Evolutionary conservation across 2,113 vertebrate genomes (phyloP).

Genomic region (Stictonetta naevosa): DNA sequence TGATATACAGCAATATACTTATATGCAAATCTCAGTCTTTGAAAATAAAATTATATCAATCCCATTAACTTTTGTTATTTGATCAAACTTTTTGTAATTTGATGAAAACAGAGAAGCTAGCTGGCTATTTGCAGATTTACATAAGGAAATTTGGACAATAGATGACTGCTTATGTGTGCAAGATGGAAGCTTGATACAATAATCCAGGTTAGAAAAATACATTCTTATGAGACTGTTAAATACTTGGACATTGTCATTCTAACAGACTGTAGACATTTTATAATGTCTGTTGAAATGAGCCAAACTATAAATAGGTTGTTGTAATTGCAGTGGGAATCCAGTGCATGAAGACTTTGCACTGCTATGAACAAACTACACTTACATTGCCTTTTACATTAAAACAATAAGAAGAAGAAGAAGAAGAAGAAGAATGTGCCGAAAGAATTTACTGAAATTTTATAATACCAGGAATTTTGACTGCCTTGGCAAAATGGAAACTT

Average conservation of each 20-base stretch:
- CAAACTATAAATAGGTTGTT: background rate
- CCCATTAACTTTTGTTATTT: conserved; percentile 18
- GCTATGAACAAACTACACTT: background rate
- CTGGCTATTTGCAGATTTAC: background rate
- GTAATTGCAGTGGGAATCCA: background rate
- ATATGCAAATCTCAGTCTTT: conserved; percentile 70
- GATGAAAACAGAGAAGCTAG: background rate
- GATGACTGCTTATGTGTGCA: background rate
- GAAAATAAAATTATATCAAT: conserved; percentile 41
- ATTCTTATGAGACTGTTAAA: background rate
- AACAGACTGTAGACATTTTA: background rate
- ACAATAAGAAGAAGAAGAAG: background rate
- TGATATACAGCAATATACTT: conserved; percentile 49
- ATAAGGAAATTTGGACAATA: background rate
- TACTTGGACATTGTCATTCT: background rate
- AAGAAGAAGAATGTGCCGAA: background rate
- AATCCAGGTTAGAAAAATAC: background rate
- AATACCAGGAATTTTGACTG: conserved; percentile 16
- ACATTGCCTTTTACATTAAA: background rate
- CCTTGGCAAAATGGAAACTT: conserved; percentile 16
- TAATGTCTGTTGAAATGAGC: background rate
- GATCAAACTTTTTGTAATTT: background rate
- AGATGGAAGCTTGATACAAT: background rate
- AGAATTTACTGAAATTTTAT: conserved; percentile 31
- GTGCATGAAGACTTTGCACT: background rate